phyloP scores from a whole-genome alignment of 2,113 vertebrate genomes.

The Archocentrus centrarchus region DNA sequence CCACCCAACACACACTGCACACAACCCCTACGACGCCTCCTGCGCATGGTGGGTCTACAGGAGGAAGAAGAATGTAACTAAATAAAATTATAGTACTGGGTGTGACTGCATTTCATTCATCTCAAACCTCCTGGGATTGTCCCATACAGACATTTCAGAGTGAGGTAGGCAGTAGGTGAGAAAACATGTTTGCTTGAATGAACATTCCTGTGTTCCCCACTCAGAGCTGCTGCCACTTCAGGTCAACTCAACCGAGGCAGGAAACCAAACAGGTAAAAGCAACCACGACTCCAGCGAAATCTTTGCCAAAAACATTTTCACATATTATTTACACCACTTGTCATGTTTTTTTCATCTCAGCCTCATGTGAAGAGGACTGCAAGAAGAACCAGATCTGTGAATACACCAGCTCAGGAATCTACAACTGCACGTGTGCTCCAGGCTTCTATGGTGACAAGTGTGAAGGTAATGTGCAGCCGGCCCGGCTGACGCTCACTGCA shows the following conservation, averaged over 20 bases:
- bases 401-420: constrained; percentile 71
- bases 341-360: constrained; percentile 13
- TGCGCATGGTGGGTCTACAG: too few relatives aligned
- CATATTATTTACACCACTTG: not conserved
- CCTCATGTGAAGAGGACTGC: constrained; percentile 76
- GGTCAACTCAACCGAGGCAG: constrained; percentile 65
- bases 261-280: constrained; percentile 79
- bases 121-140: not conserved
- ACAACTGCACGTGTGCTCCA: constrained; percentile 83
- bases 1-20: too few relatives aligned
- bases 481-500: constrained; percentile 22
- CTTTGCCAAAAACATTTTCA: constrained; percentile 5
- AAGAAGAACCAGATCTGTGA: constrained; percentile 77
- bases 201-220: constrained; percentile 19
- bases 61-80: not conserved
- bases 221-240: constrained; percentile 71
- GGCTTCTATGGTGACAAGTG: constrained; percentile 85
- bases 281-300: not conserved
- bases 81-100: not conserved
- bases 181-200: not conserved
- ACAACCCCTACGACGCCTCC: too few relatives aligned
- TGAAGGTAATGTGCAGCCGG: constrained; percentile 74
- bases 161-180: not conserved
- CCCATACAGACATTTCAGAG: not conserved
- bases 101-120: not conserved